Conservation (phyloP, 2,113 vertebrate species). For the Leptosomus discolor region DNA sequence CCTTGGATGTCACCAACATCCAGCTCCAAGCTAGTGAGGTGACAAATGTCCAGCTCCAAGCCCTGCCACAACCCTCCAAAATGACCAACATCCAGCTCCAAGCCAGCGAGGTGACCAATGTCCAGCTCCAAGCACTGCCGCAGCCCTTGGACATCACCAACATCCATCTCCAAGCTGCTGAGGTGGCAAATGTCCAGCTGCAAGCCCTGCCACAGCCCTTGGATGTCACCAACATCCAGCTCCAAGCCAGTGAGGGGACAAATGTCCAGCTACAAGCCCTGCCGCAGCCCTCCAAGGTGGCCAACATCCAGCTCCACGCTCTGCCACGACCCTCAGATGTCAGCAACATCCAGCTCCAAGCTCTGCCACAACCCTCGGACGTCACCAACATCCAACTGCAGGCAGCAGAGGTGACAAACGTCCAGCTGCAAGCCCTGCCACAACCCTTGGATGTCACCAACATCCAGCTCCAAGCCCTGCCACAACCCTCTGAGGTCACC, state of each 20-base stretch:
- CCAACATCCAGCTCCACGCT: neutral
- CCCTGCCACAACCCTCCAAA: neutral
- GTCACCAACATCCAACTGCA: neutral
- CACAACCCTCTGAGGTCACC: neutral
- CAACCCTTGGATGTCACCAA: neutral
- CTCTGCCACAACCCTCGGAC: neutral
- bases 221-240: constrained; percentile 42
- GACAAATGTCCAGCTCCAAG: neutral
- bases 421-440: neutral
- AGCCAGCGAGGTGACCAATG: neutral
- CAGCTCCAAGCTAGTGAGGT: neutral
- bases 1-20: neutral
- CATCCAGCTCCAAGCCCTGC: constrained; percentile 31
- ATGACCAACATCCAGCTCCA: neutral
- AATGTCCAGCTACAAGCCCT: constrained; percentile 27
- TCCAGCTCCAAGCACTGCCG: neutral
- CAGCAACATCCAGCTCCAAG: neutral
- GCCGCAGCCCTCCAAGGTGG: neutral
- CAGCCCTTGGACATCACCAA: neutral
- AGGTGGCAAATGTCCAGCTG: neutral
- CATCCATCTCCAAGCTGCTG: neutral
- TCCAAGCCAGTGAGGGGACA: neutral
- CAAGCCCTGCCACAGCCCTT: neutral
- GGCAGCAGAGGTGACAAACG: neutral
- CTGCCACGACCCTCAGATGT: neutral